Conservation (phyloP, 2,797 vertebrate genomes). For the Huso huso region DNA sequence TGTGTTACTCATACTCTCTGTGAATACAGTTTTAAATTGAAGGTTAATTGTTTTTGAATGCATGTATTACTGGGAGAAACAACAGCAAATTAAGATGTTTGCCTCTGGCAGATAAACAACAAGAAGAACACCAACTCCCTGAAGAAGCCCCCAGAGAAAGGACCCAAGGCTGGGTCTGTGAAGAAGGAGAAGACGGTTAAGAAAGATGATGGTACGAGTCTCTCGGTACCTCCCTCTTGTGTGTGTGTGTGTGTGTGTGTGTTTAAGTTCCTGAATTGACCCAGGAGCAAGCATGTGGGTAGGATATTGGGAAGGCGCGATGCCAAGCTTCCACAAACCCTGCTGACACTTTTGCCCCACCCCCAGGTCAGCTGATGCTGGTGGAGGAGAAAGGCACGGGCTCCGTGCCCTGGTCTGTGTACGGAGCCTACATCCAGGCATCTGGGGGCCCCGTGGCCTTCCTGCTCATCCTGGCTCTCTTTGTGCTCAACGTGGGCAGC, state of each 20-base stretch:
- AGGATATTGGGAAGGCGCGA: neutral
- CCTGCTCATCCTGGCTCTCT: slow-evolving; percentile 73
- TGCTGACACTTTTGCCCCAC: slow-evolving; percentile 13
- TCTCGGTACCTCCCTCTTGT: neutral
- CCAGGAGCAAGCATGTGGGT: too few species aligned
- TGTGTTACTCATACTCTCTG: neutral
- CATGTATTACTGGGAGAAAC: neutral
- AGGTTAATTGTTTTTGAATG: neutral
- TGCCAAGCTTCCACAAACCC: neutral
- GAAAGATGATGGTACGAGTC: slow-evolving; percentile 66
- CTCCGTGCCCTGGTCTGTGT: slow-evolving; percentile 77
- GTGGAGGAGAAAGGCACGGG: slow-evolving; percentile 75
- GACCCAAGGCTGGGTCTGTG: slow-evolving; percentile 71
- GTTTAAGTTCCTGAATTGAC: neutral
- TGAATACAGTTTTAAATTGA: neutral
- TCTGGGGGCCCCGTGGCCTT: slow-evolving; percentile 76
- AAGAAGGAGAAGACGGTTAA: slow-evolving; percentile 73
- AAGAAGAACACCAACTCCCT: slow-evolving; percentile 71
- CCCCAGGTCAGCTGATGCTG: slow-evolving; percentile 67
- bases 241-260: neutral
- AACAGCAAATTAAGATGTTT: slow-evolving; percentile 4
- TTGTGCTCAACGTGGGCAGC: slow-evolving; percentile 81
- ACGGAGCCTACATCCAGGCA: slow-evolving; percentile 72
- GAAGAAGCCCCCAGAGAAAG: slow-evolving; percentile 73
- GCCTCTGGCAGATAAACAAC: slow-evolving; percentile 59